Conservation (phyloP, 2,113 vertebrate species). For the Vireo altiloquus region DNA sequence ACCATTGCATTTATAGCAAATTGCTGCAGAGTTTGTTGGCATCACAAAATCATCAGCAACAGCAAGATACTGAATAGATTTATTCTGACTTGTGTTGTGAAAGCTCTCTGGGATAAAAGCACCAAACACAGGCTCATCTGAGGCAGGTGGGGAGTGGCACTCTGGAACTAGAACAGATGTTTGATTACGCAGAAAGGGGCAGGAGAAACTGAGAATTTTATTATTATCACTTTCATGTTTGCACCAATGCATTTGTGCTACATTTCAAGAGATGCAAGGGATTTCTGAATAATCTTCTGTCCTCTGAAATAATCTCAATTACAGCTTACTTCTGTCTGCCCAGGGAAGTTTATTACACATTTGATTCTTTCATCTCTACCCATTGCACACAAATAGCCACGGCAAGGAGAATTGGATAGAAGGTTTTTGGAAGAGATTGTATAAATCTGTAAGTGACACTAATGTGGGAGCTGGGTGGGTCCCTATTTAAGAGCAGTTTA, state of each 20-base stretch:
- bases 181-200: not conserved
- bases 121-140: not conserved
- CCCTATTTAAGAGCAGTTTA: not conserved
- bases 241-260: not conserved
- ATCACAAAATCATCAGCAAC: not conserved
- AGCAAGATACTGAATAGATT: not conserved
- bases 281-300: not conserved
- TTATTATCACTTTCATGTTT: not conserved
- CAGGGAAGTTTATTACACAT: accelerated
- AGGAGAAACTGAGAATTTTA: not conserved
- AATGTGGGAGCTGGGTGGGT: not conserved
- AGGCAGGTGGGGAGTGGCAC: not conserved
- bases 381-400: not conserved
- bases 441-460: not conserved
- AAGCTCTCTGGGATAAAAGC: not conserved
- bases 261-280: not conserved
- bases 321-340: accelerated
- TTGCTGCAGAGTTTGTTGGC: not conserved
- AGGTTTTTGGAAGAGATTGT: not conserved
- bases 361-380: not conserved
- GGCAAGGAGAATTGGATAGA: not conserved
- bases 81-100: not conserved
- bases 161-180: not conserved
- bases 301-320: not conserved
- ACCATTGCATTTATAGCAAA: not conserved